Base-by-base conservation (phyloP, 1,140 invertebrate species). In the Chironomus striatipennis region DNA sequence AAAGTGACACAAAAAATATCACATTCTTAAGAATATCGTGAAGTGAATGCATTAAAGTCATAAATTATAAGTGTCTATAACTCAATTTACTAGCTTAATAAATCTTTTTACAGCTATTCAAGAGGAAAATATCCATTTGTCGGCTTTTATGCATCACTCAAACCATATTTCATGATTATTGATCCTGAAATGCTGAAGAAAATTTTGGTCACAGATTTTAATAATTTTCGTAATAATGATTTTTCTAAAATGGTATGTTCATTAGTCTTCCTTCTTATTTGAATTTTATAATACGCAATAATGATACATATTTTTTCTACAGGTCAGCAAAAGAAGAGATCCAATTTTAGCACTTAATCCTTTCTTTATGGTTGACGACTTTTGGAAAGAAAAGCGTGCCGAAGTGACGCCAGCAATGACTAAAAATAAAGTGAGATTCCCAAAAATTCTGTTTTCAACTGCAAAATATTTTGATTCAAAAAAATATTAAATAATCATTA, bases 341-440 rank as follows among this genome's bases (percentile, higher is more conserved):
- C 81, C 82, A 34, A 79, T 85, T 34, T 78, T 81, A 12, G 77
- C 75, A 0, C 75, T 77, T 2, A 86, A 86, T 79, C 84, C 85
- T 0, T 86, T 86, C 75, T 76, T 83, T 21, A 75, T 82, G 7
- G 77, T 77, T 42, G 85, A 82, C 15, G 79, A 84, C 7, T 78
- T 79, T 75, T 89, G 88, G 88, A 86, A 86, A 73, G 78, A 81
- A 67, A 83, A 85, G 20, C 79, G 87, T 43, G 79, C 78, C 7
- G 81, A 86, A 57, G 81, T 87, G 67, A 85, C 85, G 42, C 84
- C 87, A 0, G 81, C 84, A 10, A 83, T 88, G 75, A 84, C 83
- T 6, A 8, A 18, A 15, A 43, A 77, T 79, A 7, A 77, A 80
- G 17, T 34, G 65, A 42, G 76, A 34, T 34, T 34, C 24, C 24